Base-by-base conservation (phyloP, 2,113 vertebrate genomes). In the Thinocorus orbignyianus region DNA sequence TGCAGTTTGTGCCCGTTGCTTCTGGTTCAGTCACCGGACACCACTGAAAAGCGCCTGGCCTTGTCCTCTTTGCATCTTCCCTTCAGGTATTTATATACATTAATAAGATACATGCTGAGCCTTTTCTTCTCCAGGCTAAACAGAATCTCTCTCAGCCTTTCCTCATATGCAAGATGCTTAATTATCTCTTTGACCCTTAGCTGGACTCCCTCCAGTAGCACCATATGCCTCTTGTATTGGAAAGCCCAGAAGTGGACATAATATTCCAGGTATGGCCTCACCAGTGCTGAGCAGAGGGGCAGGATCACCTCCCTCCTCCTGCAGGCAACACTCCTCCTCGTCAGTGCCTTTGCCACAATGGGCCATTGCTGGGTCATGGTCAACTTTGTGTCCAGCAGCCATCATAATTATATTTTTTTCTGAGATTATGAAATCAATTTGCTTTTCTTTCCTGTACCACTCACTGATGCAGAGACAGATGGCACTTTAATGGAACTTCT, bases 401-500 rank as follows among this genome's bases (percentile, higher is more conserved):
- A 88, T 25, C 3, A 39, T 13, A 80, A 77, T 41, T 70, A 73
- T 9, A 12, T 44, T 61, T 71, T 65, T 31, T 64, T n/a, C 60
- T 73, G 33, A 92, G 23, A 31, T 17, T 20, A 90, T 30, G 16
- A 70, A 61, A 86, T 78, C 10, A 80, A 54, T 13, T 73, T 39
- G 31, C 19, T 92, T 81, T 74, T 86, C 54, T 77, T 82, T 30
- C 52, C 52, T 54, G 52, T 26, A 54, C 10, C 62, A 24, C 37
- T 78, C 58, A 82, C 9, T 58, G 22, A 44, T 83, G 58, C 73
- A 82, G 58, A 81, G 52, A 95, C 65, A 92, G 91, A 86, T 23
- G 61, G 52, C 24, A 51, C 22, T 81, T 39, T 61, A 97, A 95
- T 55, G 57, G 31, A 92, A 89, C 48, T 87, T 91, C 48, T 76